Conservation (phyloP, 2,797 vertebrate genomes). For the Sebastes cheni region DNA sequence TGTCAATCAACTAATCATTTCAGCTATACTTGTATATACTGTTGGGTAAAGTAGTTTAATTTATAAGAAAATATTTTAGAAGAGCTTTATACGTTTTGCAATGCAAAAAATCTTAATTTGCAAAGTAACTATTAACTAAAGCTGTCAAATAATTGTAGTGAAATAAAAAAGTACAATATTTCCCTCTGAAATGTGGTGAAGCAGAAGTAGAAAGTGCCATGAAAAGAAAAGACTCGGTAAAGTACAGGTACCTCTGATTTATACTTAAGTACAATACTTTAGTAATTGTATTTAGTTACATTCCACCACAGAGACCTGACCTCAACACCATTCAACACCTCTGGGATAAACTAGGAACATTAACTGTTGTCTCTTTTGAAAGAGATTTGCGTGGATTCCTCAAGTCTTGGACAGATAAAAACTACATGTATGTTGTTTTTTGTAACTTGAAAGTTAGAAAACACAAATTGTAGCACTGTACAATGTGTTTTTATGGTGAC, state of each 20-base stretch:
- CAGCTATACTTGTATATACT: too few species aligned
- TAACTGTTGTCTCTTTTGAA: neutral
- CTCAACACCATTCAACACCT: neutral
- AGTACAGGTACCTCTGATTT: neutral
- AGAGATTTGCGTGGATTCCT: neutral
- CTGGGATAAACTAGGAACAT: neutral
- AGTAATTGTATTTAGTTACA: neutral
- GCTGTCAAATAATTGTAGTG: neutral
- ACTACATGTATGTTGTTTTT: neutral
- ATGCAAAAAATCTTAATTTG: neutral
- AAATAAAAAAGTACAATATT: neutral
- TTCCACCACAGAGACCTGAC: neutral
- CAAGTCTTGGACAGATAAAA: neutral
- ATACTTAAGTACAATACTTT: neutral
- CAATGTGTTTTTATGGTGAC: neutral
- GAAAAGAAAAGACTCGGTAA: neutral
- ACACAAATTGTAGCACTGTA: neutral
- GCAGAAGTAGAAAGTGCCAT: neutral
- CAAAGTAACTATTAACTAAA: neutral
- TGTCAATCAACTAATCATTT: neutral
- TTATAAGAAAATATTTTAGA: neutral
- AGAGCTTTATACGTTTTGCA: neutral
- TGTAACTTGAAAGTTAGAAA: neutral
- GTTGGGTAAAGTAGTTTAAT: neutral
- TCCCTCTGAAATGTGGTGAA: neutral